Evolutionary conservation across 2,797 vertebrate genomes (phyloP), one percentile per base, ranked within the genome.

Genomic region (Parauchenoglanis ngamensis): DNA sequence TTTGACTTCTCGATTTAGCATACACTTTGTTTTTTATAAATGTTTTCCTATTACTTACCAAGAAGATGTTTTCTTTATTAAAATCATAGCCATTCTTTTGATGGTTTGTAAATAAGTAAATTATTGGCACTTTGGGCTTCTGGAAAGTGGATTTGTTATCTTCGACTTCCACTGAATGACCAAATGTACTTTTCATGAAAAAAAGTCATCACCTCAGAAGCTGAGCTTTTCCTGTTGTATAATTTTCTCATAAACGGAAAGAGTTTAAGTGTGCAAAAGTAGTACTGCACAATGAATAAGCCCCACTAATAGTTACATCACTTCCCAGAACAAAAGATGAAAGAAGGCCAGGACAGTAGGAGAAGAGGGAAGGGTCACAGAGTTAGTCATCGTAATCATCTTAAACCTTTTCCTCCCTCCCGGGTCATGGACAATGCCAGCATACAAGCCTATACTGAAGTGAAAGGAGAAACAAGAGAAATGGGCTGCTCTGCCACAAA

Each of bases 401-500:
- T 46, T 81, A 40, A 63, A 63, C 72, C 63, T 17, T 81, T 89
- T 88, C 78, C 70, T 63, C 67, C 70, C 56, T 79, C 92, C 95
- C 94, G 92, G 96, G 97, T 96, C 96, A 96, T 3, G 94, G 94
- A 94, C 96, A 92, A 95, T 94, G 93, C 95, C 95, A 94, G 94
- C 90, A 92, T 87, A 95, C 94, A 92, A 92, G 94, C 95, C 94
- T 95, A 95, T 95, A 95, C 95, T 94, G 95, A 96, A 95, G 93
- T 94, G 94, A 95, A 95, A 96, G 96, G 95, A 94, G 92, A 76
- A 90, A 89, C 95, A 95, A 97, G 96, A 98, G 95, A 94, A 96
- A 98, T 97, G 95, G 96, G 94, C 94, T 95, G 94, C 96, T 97
- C 95, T 95, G 93, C 94, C 93, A 92, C 93, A 96, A 95, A 94